These are phyloP conservation scores for Etheostoma spectabile DNA, from an alignment of 2,113 vertebrate species.

Conservation along the genomic window DNA sequence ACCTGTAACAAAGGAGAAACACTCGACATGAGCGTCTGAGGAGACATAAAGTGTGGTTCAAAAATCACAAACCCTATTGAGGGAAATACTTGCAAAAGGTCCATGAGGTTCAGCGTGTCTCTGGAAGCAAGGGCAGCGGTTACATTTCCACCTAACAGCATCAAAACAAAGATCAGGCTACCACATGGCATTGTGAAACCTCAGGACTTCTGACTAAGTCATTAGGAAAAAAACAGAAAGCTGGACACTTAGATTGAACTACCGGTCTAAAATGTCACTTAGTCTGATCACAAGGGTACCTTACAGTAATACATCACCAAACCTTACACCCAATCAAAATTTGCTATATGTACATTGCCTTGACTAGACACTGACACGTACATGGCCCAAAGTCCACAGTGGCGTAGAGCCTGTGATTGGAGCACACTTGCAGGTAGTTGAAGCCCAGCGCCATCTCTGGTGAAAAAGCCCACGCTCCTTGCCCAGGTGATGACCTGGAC, in stretches of 20 bases:
- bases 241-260: not conserved
- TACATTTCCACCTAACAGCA: slow-evolving; percentile 85
- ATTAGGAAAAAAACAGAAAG: not conserved
- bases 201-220: slow-evolving; percentile 28
- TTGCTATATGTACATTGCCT: not conserved
- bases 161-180: not conserved
- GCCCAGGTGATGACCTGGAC: slow-evolving; percentile 88
- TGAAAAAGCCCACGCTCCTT: slow-evolving; percentile 91
- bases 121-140: slow-evolving; percentile 88
- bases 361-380: slow-evolving; percentile 66
- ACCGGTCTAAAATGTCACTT: too few relatives aligned
- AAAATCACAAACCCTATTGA: not conserved
- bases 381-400: slow-evolving; percentile 94
- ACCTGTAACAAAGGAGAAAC: slow-evolving; percentile 80
- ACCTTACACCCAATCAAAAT: not conserved
- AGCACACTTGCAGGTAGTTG: slow-evolving; percentile 86
- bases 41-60: not conserved
- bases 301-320: not conserved
- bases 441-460: slow-evolving; percentile 89
- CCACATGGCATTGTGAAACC: not conserved
- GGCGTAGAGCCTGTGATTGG: slow-evolving; percentile 91
- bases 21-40: slow-evolving; percentile 4
- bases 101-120: slow-evolving; percentile 88
- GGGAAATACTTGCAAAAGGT: slow-evolving; percentile 86
- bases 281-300: not conserved